Percentiles rank a stretch among this genome's conserved stretches.
Evolutionary conservation across 1,140 invertebrate species (phyloP).

Genomic region (Drosophila ananassae): DNA sequence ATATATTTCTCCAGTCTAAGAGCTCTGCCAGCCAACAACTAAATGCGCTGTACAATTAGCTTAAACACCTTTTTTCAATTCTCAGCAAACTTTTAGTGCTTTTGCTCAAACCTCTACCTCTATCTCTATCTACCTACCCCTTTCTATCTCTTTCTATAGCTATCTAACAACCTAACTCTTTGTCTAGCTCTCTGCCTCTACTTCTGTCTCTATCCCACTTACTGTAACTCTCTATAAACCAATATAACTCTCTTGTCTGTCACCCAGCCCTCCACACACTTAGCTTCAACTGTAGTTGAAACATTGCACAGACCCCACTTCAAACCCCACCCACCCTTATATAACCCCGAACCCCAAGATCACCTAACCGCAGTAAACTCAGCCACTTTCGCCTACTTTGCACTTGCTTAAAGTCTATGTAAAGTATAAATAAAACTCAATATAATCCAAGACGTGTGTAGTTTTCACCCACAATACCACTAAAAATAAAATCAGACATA

Average conservation of each 20-base stretch:
- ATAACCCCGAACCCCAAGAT: background rate
- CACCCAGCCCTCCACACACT: constrained; percentile 40
- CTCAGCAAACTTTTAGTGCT: constrained; percentile 69
- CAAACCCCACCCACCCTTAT: background rate
- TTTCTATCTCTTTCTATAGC: constrained; percentile 25
- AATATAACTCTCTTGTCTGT: constrained; percentile 50
- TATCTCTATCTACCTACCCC: constrained; percentile 48
- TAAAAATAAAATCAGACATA: constrained; percentile 33
- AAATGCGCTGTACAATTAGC: constrained; percentile 82
- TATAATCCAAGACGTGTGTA: constrained; percentile 71
- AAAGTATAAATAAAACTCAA: constrained; percentile 47
- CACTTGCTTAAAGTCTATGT: constrained; percentile 66
- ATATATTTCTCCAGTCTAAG: constrained; percentile 71
- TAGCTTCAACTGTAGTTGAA: constrained; percentile 72
- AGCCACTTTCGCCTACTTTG: constrained; percentile 64
- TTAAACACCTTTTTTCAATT: constrained; percentile 69
- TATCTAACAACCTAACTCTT: constrained; percentile 37
- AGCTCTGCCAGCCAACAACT: constrained; percentile 78
- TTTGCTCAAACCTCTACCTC: constrained; percentile 72
- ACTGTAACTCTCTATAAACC: constrained; percentile 53
- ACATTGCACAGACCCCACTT: constrained; percentile 41
- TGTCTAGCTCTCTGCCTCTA: constrained; percentile 51
- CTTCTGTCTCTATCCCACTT: constrained; percentile 47
- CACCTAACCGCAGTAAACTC: constrained; percentile 13
- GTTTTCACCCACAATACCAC: constrained; percentile 64